Base-by-base conservation (phyloP, 2,888 invertebrate genomes). In the Morpho helenor region DNA sequence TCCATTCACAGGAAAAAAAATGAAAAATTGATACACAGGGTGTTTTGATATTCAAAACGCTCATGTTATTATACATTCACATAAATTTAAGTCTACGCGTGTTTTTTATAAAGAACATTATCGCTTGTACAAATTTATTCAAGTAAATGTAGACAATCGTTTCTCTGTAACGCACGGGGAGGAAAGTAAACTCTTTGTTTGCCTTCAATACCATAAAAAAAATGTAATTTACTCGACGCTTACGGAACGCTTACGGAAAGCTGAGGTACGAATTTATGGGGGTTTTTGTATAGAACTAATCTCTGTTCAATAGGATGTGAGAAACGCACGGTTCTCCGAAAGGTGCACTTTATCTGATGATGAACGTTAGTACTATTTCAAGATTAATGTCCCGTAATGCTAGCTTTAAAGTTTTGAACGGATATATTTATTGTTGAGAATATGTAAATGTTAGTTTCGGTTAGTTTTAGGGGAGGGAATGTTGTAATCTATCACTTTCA, bases 21-120 rank as follows among this genome's bases (percentile, higher is more conserved):
- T 60, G 57, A 62, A 56, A 62, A 62, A 64, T 62, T 59, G 62
- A 64, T 64, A 59, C 55, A 54, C 51, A 43, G 52, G 57, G 44
- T 39, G 45, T 52, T 31, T 31, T 31, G 31, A 31, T 5, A 31
- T 31, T 31, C 31, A 31, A 31, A 31, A 31, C 31, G 31, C 31
- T 31, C 31, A 31, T 31, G 31, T 31, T 31, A 31, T 31, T 31
- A 31, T 31, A 31, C 31, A 31, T 31, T 31, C 31, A 31, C 31
- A 57, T 57, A 57, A 53, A 49, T 22, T 50, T 52, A 39, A 47
- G 43, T 55, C 23, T 46, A 49, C 16, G 16, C 47, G 31, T 52
- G n/a, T 52, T 31, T 31, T 31, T 1, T 31, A 31, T 31, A 31
- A 31, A 31, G 31, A 31, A 3, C 31, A 31, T 31, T 31, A 31